Conservation (phyloP, 2,113 vertebrate genomes). For the Psilopsiagon aymara region DNA sequence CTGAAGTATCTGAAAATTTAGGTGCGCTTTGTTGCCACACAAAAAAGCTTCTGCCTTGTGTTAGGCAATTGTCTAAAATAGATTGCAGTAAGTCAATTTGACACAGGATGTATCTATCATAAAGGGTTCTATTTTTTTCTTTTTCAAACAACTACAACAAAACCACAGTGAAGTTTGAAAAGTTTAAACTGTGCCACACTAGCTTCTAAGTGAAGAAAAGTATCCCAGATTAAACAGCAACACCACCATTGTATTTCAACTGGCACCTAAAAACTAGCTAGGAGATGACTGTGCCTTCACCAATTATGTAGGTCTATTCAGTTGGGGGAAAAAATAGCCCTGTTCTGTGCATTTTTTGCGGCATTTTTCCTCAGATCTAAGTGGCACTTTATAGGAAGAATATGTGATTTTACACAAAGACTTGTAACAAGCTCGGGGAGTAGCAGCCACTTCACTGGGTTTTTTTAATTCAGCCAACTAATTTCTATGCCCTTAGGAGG, state of each 20-base stretch:
- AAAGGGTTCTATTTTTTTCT: neutral
- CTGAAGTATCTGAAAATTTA: neutral
- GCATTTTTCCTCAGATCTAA: neutral
- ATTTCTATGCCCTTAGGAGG: constrained; percentile 41
- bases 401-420: neutral
- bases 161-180: neutral
- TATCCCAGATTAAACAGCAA: neutral
- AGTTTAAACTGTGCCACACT: neutral
- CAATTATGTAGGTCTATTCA: neutral
- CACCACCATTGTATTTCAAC: neutral
- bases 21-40: neutral
- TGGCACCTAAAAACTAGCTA: neutral
- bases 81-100: neutral
- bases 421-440: neutral
- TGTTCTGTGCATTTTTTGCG: neutral
- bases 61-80: neutral
- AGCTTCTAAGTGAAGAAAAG: neutral
- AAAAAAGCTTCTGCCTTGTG: neutral
- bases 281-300: neutral
- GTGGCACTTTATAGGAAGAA: neutral
- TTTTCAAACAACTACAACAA: neutral
- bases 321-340: neutral
- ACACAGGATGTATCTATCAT: neutral
- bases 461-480: constrained; percentile 1
- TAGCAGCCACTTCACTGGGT: neutral